phyloP scores from a whole-genome alignment of 2,797 vertebrate genomes.

The Tinamus major region DNA sequence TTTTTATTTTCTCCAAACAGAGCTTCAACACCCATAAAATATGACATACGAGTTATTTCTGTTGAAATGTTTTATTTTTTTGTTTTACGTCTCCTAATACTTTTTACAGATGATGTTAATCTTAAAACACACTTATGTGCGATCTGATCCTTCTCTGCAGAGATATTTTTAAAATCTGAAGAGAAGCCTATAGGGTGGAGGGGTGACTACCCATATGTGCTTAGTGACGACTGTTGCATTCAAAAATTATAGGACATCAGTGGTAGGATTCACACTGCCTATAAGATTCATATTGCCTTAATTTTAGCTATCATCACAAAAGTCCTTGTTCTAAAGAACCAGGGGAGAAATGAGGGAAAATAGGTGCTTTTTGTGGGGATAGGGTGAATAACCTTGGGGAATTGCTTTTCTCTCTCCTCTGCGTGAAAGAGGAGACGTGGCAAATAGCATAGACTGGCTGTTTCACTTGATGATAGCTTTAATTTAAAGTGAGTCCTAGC shows the following conservation, averaged over 20 bases:
- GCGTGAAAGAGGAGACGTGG: constrained; percentile 6
- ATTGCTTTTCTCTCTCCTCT: constrained; percentile 1
- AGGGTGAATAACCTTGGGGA: constrained; percentile 37
- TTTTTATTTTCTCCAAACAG: not conserved
- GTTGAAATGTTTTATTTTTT: not conserved
- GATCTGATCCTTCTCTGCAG: constrained; percentile 31
- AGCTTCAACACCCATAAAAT: not conserved
- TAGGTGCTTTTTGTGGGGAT: constrained; percentile 3
- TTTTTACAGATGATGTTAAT: constrained; percentile 40
- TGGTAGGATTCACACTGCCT: not conserved
- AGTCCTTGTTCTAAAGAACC: not conserved
- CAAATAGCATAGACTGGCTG: not conserved
- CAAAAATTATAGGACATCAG: not conserved
- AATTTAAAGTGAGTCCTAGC: constrained; percentile 52
- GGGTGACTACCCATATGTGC: constrained; percentile 62
- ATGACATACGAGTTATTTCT: not conserved
- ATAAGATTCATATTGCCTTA: not conserved
- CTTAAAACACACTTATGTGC: constrained; percentile 40
- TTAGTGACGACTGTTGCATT: constrained; percentile 40
- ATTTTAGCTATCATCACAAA: constrained; percentile 9
- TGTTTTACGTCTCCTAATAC: constrained; percentile 29
- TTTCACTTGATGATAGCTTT: constrained; percentile 45
- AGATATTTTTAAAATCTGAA: constrained; percentile 56
- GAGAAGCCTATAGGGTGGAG: constrained; percentile 26
- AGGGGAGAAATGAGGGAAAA: not conserved